A percentile compares a stretch with the other conserved stretches of the same genome.
Conservation (phyloP, 1,140 invertebrate species). For the Listronotus oregonensis region DNA sequence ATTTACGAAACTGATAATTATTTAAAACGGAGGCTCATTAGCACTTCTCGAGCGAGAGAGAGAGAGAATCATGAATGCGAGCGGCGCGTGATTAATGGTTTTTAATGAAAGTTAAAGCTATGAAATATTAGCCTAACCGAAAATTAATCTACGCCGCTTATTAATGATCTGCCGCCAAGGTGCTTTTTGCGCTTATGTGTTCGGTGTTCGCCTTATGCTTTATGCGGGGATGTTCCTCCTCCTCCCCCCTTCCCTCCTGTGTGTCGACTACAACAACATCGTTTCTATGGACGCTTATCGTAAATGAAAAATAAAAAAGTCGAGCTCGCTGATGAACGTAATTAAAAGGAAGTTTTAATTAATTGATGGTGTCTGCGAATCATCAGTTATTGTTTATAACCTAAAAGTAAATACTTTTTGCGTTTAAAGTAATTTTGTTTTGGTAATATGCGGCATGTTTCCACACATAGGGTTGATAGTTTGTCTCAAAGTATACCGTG, state of each 20-base stretch:
- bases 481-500: no score
- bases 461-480: no score
- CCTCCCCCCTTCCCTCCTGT: no score
- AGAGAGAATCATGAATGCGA: constrained; percentile 5
- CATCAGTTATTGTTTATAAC: not conserved
- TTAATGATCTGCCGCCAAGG: constrained; percentile 7
- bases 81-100: constrained; percentile 9
- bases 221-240: no score
- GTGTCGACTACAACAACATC: no score
- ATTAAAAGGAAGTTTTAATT: not conserved
- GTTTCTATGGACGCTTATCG: no score
- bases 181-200: not conserved
- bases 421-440: no score
- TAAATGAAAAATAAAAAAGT: no score
- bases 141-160: constrained; percentile 15
- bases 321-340: not conserved
- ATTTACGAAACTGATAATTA: constrained; percentile 23
- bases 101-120: constrained; percentile 17
- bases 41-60: not conserved
- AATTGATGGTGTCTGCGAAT: no score
- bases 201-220: no score
- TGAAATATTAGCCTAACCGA: constrained; percentile 17
- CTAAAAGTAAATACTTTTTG: no score
- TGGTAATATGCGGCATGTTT: no score
- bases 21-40: constrained; percentile 21